These are phyloP conservation scores for Drymonia ruficornis DNA, from an alignment of 2,888 invertebrate species.

Conservation along the genomic window DNA sequence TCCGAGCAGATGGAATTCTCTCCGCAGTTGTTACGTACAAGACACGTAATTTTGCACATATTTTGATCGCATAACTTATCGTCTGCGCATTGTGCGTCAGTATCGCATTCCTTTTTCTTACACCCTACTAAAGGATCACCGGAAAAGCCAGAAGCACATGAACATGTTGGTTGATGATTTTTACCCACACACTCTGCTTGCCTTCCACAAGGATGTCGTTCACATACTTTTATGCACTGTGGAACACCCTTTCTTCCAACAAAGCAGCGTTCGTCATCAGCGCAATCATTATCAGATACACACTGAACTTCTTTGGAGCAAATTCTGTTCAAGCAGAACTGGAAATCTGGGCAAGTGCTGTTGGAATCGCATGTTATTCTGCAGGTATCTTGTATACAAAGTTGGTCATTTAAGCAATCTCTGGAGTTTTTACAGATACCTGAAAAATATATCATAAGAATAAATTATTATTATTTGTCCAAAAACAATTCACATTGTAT, in stretches of 20 bases:
- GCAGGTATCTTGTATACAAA: constrained; percentile 94
- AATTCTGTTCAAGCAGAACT: constrained; percentile 93
- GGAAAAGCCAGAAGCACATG: constrained; percentile 91
- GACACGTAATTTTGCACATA: constrained; percentile 94
- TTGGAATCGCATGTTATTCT: constrained; percentile 93
- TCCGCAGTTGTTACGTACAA: constrained; percentile 93
- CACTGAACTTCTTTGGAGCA: constrained; percentile 94
- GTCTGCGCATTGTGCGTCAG: constrained; percentile 89
- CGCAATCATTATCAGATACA: constrained; percentile 89
- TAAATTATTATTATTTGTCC: background rate
- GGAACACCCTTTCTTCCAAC: constrained; percentile 88
- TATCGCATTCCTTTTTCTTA: constrained; percentile 90
- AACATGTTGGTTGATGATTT: constrained; percentile 90
- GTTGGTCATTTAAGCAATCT: constrained; percentile 93
- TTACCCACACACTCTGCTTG: constrained; percentile 92
- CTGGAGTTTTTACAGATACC: constrained; percentile 91
- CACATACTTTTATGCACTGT: constrained; percentile 91
- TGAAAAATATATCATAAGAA: constrained; percentile 53
- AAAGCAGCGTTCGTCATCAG: constrained; percentile 89
- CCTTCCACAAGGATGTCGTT: constrained; percentile 90
- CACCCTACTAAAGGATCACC: constrained; percentile 93
- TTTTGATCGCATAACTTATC: constrained; percentile 93
- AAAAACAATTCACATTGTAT: too few relatives aligned
- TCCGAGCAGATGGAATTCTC: constrained; percentile 93
- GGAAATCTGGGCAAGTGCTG: constrained; percentile 92